Evolutionary conservation across 2,888 invertebrate genomes (phyloP), one percentile per base, ranked within the genome.

Genomic region (Noctua pronuba): DNA sequence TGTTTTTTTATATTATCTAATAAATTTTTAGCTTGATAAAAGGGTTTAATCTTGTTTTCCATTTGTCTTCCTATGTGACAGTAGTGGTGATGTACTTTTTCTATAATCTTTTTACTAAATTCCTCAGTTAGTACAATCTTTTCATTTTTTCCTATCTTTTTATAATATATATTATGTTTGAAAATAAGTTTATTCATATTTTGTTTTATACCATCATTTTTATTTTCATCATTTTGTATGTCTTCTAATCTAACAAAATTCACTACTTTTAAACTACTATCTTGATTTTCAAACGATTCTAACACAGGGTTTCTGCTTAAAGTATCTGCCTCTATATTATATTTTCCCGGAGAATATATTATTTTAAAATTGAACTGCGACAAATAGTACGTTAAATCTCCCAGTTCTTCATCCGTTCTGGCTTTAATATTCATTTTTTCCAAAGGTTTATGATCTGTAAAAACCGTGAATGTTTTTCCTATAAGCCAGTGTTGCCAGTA

Each of bases 401-500:
- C 71, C 1, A 65, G 38, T 28, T 73, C 72, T 38, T 72, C 49
- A 0, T 38, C 72, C 0, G 72, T 38, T 38, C 72, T 72, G 1
- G 72, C 46, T 1, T 38, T 64, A 18, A 72, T 46, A 49, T 72
- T 64, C 44, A 72, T 10, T 49, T 72, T 64, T 21, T 73, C 49
- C 35, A 73, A 2, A 7, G 65, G 73, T 24, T 73, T 65, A 1
- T 73, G 65, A 4, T 65, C 67, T 2, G 67, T 16, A n/a, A 18
- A 18, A 0, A 62, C 35, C 2, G 0, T 46, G 2, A 60, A 35
- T 10, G 1, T 8, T 46, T 71, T 71, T 71, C 62, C 62, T 18
- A 62, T 72, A 8, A 72, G 44, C 71, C 71, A 72, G 24, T 72
- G 60, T 18, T 72, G 71, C 71, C 71, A 72, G 5, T 46, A 72